Evolutionary conservation across 1,140 invertebrate species (phyloP).

Genomic region (Steinernema feltiae): DNA sequence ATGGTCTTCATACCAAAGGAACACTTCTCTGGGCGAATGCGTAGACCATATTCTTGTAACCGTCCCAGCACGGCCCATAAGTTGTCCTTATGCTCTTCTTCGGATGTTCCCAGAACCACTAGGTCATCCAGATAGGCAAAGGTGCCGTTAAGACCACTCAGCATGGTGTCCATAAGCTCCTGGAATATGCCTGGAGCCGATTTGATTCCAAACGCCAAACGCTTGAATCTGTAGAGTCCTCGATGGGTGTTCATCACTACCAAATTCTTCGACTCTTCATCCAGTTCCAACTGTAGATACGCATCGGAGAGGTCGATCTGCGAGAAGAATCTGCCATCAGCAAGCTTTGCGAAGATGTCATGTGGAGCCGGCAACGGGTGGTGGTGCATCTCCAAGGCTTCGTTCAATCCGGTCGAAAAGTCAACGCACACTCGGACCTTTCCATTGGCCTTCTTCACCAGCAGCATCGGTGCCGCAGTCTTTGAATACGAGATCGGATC

Average conservation of each 20-base stretch:
- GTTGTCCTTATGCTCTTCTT: background rate
- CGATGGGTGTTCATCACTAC: constrained; percentile 21
- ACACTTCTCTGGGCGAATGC: constrained; percentile 25
- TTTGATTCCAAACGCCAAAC: constrained; percentile 48
- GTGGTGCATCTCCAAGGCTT: constrained; percentile 25
- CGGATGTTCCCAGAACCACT: constrained; percentile 10
- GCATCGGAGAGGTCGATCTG: constrained; percentile 41
- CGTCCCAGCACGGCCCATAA: background rate
- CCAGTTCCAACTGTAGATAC: constrained; percentile 37
- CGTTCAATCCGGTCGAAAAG: constrained; percentile 47
- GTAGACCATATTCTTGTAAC: constrained; percentile 17
- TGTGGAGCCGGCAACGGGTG: constrained; percentile 39
- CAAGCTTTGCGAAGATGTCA: constrained; percentile 36
- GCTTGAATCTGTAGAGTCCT: constrained; percentile 26
- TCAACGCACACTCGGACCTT: constrained; percentile 56
- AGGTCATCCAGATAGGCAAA: constrained; percentile 35
- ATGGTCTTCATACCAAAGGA: constrained; percentile 2
- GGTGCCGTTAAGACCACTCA: constrained; percentile 7
- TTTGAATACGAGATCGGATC: too few relatives aligned
- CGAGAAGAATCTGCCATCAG: constrained; percentile 32
- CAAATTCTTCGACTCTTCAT: constrained; percentile 30
- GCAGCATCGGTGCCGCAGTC: too few relatives aligned
- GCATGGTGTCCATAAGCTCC: constrained; percentile 32
- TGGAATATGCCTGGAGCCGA: constrained; percentile 34
- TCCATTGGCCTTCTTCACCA: too few relatives aligned